Evolutionary conservation across 2,797 vertebrate genomes (phyloP), one percentile per base, ranked within the genome.

Genomic region (Chaetophractus vellerosus): DNA sequence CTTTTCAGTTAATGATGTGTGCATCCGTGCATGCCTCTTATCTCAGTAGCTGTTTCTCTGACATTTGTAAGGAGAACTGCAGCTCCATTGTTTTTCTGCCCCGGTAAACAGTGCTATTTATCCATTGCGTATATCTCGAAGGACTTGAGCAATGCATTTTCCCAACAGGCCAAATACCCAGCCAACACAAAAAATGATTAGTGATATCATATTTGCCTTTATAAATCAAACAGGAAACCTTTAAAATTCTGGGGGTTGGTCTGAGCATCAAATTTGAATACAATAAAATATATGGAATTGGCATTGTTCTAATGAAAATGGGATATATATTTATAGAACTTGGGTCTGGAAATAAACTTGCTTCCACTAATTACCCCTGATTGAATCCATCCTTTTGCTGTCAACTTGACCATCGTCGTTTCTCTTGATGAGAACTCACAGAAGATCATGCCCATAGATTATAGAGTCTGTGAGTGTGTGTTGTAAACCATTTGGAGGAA

Each of bases 221-320:
- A 8, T 57, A 3, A 6, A 31, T 28, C 5, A 15, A 55, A 52
- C 23, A 3, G 45, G 50, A 66, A 72, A 6, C 33, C 3, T 10
- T 59, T 84, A 2, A 8, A 21, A 52, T 41, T 21, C 57, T 5
- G 9, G 14, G 16, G 26, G 23, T 88, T 72, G 18, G 7, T 24
- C 45, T 16, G 24, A 26, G 57, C 23, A 1, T 36, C 78, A 3
- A 10, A 36, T 79, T 41, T 78, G 9, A 59, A 31, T n/a, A 5
- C 6, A n/a, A 1, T 6, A 16, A 45, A 45, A n/a, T 7, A 33
- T 1, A 2, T 0, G 6, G 55, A 31, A 15, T 36, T 64, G 48
- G 23, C 36, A 1, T 1, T 3, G 24, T 9, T 24, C 6, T 74
- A 50, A 36, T 68, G 11, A 52, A 41, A 57, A 24, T 6, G 9